phyloP scores from a whole-genome alignment of 2,888 invertebrate species.

The Phoenoteleia sp. region DNA sequence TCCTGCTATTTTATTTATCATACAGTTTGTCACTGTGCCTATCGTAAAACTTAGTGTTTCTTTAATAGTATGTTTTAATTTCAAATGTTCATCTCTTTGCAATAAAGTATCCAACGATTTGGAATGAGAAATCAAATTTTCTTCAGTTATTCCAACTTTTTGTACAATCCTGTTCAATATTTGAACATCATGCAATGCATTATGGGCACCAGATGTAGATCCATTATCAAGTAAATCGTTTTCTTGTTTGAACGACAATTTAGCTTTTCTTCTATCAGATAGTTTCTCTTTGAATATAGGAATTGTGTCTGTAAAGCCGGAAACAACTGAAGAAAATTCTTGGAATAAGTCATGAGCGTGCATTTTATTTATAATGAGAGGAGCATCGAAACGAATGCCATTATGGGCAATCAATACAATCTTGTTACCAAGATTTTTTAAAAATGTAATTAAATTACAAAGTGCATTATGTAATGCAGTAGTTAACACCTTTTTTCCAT shows the following conservation, averaged over 20 bases:
- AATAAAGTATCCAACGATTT: too few relatives aligned
- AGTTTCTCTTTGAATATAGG: background rate
- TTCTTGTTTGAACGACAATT: background rate
- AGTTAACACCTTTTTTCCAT: background rate
- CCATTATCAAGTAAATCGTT: background rate
- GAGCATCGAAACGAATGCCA: constrained; percentile 10
- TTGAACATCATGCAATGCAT: background rate
- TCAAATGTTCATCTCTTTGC: too few relatives aligned
- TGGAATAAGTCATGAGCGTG: background rate
- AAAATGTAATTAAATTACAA: background rate
- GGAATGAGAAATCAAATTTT: background rate
- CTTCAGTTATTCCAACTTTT: background rate
- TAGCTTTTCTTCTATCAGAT: background rate
- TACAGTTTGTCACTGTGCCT: too few relatives aligned
- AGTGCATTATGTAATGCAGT: background rate
- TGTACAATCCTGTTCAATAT: background rate
- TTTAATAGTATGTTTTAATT: too few relatives aligned
- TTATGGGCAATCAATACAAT: constrained; percentile 3
- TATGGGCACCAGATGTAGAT: background rate
- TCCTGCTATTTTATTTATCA: background rate
- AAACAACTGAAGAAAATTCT: background rate
- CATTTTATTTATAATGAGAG: background rate
- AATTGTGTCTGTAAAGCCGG: constrained; percentile 7
- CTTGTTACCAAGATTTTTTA: background rate
- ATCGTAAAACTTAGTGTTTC: too few relatives aligned